Evolutionary conservation across 2,797 vertebrate genomes (phyloP).

Genomic region (Takifugu rubripes): DNA sequence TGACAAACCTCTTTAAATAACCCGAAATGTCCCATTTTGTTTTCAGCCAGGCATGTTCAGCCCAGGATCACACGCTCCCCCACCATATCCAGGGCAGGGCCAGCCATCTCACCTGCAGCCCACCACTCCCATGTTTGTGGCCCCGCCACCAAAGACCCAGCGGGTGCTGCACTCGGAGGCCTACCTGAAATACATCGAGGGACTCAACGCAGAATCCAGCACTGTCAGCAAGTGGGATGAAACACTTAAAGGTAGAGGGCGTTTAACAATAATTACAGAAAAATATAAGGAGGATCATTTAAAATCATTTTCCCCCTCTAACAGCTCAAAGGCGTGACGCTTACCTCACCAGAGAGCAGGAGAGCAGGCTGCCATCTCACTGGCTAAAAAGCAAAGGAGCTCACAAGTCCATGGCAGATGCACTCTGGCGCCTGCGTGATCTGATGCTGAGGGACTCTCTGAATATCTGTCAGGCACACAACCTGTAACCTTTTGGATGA

Average conservation of each 20-base stretch:
- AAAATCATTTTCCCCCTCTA: constrained; percentile 15
- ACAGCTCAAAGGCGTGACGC: constrained; percentile 89
- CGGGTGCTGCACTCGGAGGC: constrained; percentile 96
- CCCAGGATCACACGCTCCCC: constrained; percentile 90
- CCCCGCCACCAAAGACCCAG: constrained; percentile 95
- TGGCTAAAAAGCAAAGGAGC: constrained; percentile 99
- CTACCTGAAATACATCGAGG: constrained; percentile 97
- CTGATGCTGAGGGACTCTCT: constrained; percentile 96
- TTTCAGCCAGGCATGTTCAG: constrained; percentile 87
- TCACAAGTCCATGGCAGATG: constrained; percentile 96
- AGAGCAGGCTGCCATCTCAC: constrained; percentile 92
- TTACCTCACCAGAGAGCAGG: constrained; percentile 94
- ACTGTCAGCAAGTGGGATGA: constrained; percentile 99
- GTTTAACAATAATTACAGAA: not conserved
- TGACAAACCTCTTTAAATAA: no score
- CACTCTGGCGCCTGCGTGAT: constrained; percentile 94
- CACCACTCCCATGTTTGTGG: constrained; percentile 92
- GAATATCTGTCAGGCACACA: constrained; percentile 94
- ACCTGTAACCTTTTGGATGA: constrained; percentile 85
- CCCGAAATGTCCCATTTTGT: not conserved
- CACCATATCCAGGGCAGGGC: constrained; percentile 91
- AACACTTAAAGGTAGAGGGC: constrained; percentile 85
- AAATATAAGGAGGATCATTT: not conserved
- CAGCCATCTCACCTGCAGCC: constrained; percentile 87
- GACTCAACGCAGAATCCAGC: constrained; percentile 88